Evolutionary conservation across 2,113 vertebrate species (phyloP).

Genomic region (Oryzias woworae): DNA sequence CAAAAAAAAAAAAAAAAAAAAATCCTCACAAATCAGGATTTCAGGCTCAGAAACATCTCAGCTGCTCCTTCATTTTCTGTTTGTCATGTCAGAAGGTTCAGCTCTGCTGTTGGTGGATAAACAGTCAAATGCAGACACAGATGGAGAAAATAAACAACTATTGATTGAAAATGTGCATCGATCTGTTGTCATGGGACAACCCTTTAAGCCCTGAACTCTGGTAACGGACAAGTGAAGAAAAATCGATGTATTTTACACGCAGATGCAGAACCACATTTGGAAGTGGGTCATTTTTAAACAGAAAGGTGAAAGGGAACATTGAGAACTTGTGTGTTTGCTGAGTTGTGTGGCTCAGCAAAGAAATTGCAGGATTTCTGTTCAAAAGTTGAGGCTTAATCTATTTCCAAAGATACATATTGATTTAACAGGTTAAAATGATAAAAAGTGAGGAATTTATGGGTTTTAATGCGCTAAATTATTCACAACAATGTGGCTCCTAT

Average conservation of each 20-base stretch:
- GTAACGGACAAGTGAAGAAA: constrained; percentile 30
- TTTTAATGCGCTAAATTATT: constrained; percentile 24
- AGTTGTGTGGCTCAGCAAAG: constrained; percentile 22
- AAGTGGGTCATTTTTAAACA: constrained; percentile 51
- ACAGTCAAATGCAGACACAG: constrained; percentile 19
- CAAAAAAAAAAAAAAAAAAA: constrained; percentile 35
- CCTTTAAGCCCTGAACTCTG: constrained; percentile 25
- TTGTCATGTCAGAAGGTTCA: constrained; percentile 29
- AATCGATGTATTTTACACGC: constrained; percentile 38
- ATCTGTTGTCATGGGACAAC: constrained; percentile 16
- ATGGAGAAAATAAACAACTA: background rate
- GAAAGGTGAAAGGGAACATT: constrained; percentile 15
- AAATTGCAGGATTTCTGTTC: constrained; percentile 60
- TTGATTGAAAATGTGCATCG: constrained; percentile 22
- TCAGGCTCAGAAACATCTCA: constrained; percentile 38
- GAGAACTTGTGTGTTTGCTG: constrained; percentile 32
- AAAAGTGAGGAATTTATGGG: constrained; percentile 28
- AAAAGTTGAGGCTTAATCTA: constrained; percentile 42
- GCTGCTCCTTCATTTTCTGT: constrained; percentile 47
- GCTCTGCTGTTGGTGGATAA: constrained; percentile 4
- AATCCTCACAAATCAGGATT: constrained; percentile 35
- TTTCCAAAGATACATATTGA: constrained; percentile 45
- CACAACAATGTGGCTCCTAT: background rate
- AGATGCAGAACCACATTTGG: constrained; percentile 19
- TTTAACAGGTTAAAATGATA: constrained; percentile 39